Base-by-base conservation (phyloP, 1,140 invertebrate genomes). In the Lasaia peninsularis region DNA sequence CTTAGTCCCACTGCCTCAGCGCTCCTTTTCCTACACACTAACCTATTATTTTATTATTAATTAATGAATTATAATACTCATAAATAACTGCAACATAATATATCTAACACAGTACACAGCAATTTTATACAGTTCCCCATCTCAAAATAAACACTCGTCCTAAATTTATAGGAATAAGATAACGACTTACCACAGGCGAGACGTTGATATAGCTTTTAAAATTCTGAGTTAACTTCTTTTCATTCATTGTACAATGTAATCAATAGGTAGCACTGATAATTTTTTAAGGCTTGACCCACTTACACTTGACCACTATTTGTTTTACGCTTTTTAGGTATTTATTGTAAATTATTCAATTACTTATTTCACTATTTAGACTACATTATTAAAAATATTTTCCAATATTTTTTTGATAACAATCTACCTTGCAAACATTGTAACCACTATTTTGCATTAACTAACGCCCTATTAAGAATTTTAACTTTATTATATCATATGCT, bases 131-230 rank as follows among this genome's bases (percentile, higher is more conserved):
- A 6, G 24, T 28, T 28, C 8, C 24, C 24, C 24, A 6, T 28
- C 24, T 28, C 21, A 0, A 21, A 52, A 50, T 40, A 58, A 50
- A 21, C 11, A 40, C 16, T 16, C 9, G n/a, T 48, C 7, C 11
- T 16, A n/a, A 21, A 21, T 40, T 56, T 57, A 63, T 61, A 49
- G 51, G 35, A 33, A 52, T 16, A n/a, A 64, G 48, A 67, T 65
- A 56, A 54, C 40, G 61, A 67, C 52, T 78, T 77, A 86, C 85
- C 75, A 71, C 62, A 50, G 82, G 70, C 51, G 80, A 74, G 53
- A 80, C 79, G 60, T 82, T 84, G 70, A 88, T 84, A 71, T 88
- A 88, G 65, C 85, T 86, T 73, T 73, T 86, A 68, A 88, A 88
- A 73, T 86, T 88, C 62, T 80, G 70, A 52, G 76, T 75, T 58